Base-by-base conservation (phyloP, 53 echinoderm and acorn worm species). In the Henricia sp. region DNA sequence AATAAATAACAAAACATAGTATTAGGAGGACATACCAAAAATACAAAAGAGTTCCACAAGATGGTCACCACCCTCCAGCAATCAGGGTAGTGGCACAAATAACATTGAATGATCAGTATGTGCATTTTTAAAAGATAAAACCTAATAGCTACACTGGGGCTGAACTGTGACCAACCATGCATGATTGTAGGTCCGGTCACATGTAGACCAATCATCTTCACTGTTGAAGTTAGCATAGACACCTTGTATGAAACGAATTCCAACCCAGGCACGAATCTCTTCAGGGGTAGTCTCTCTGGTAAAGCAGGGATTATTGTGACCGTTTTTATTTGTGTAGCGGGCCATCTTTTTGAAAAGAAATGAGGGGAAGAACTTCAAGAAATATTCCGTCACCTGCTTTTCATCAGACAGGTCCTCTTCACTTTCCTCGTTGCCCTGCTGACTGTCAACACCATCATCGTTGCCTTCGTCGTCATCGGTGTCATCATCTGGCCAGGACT, bases 181-280 rank as follows among this genome's bases (percentile, higher is more conserved):
- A n/a, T n/a, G n/a, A n/a, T n/a, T n/a, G n/a, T n/a, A n/a, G n/a
- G n/a, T n/a, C n/a, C n/a, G n/a, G n/a, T n/a, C n/a, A 44, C 60
- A 42, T 0, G 60, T 59, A 0, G 70, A 59, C 71, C 70, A 59
- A 37, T 70, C 59, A 34, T 70, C 84, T 23, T 71, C 58, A 59
- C 23, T 27, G 32, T 44, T 41, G 13, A 27, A 28, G 64, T 80
- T 80, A 1, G 42, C 14, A 50, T 80, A 64, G 23, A 84, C 59
- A 38, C 84, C 84, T 58, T 70, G 70, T 3, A 84, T 56, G 56
- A 84, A 71, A 12, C 46, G 53, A 16, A 84, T 70, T 21, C 84
- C 84, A 17, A 84, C 34, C 84, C 84, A 84, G 6, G 84, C 84
- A 16, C 48, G 55, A 11, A 84, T 70, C 32, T 84, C 84, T 32